Base-by-base conservation (phyloP, 2,888 invertebrate genomes). In the Orthosia gothica region DNA sequence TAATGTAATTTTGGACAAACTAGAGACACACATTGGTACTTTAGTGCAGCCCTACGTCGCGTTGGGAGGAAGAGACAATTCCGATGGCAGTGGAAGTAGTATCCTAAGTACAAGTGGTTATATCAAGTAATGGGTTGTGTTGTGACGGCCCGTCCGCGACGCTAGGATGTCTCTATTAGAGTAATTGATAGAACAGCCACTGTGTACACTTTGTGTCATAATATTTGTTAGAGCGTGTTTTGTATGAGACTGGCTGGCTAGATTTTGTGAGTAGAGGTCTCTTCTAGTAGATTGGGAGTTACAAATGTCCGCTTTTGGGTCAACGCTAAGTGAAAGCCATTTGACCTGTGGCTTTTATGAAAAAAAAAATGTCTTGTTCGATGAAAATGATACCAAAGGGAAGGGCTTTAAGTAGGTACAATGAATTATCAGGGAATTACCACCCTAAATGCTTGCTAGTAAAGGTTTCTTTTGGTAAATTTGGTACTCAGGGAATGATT, bases 11-110 rank as follows among this genome's bases (percentile, higher is more conserved):
- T 50, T 11, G 12, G 18, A 26, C 16, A 20, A 7, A 70, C 2
- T 23, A 40, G 49, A 49, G 5, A n/a, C n/a, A 3, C 12, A n/a
- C 9, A 45, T n/a, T 18, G 40, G 40, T 45, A 15, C 9, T 11
- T 23, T 5, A 3, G 58, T 26, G 20, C 82, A 79, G 61, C 79
- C 79, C 79, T 79, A 82, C 9, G 54, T 26, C 9, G n/a, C 7
- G 12, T 54, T 55, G 79, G 92, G 92, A 95, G 96, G 96, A 96
- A 95, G 95, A 92, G 93, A 91, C 95, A 94, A 96, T 95, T 95
- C 93, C 80, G 91, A 90, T 89, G 88, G 85, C 88, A 89, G 91
- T 93, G 94, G 94, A 95, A 95, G 95, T 91, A 91, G 87, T 69
- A 74, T 85, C 81, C 88, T 91, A 92, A 93, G 93, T 90, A 89